Conservation (phyloP, 2,797 vertebrate species). For the Ataeniobius toweri region DNA sequence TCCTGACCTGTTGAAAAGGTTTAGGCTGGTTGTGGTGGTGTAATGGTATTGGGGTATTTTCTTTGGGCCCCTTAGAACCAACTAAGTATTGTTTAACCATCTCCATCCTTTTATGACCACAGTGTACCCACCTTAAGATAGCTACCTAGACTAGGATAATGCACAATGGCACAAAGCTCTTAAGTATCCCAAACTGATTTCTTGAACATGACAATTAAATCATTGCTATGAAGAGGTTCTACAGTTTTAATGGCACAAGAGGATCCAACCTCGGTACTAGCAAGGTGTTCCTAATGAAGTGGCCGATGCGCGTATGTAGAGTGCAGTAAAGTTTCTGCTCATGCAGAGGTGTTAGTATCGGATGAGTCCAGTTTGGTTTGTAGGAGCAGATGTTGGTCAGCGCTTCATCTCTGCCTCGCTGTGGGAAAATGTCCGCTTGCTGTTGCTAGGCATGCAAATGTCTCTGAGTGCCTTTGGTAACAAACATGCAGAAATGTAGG, state of each 20-base stretch:
- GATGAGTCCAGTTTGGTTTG: constrained; percentile 4
- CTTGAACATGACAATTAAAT: too few relatives aligned
- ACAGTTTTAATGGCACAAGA: not conserved
- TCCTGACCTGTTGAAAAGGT: not conserved
- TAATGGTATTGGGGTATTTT: not conserved
- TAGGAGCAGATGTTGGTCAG: constrained; percentile 16
- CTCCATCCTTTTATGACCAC: not conserved
- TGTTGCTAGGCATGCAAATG: constrained; percentile 26
- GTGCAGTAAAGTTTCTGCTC: not conserved
- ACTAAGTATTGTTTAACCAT: not conserved
- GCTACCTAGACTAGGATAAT: not conserved
- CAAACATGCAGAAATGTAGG: constrained; percentile 8
- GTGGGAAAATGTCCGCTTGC: not conserved
- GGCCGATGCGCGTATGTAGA: not conserved
- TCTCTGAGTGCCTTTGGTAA: not conserved
- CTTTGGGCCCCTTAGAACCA: not conserved
- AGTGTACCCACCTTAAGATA: not conserved
- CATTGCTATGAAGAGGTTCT: not conserved
- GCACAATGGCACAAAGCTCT: not conserved
- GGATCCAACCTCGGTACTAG: not conserved
- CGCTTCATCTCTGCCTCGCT: constrained; percentile 5
- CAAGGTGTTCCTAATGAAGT: not conserved
- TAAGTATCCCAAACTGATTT: not conserved
- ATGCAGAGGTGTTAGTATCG: constrained; percentile 2
- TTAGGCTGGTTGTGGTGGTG: not conserved